A percentile compares a stretch with the other conserved stretches of the same genome.
Evolutionary conservation across 2,888 invertebrate genomes (phyloP).

Genomic region (Torymus texanus): DNA sequence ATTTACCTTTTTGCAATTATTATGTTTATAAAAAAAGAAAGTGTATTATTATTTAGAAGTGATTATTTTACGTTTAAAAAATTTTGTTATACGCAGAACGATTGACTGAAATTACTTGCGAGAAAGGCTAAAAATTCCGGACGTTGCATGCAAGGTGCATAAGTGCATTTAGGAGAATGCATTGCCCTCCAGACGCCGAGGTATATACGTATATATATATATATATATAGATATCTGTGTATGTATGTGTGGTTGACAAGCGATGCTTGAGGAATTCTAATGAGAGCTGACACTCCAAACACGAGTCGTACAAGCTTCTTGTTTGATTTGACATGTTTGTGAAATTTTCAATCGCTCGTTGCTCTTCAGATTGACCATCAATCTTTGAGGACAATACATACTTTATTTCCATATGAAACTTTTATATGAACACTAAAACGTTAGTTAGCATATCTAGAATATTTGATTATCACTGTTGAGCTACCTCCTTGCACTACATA

Average conservation of each 20-base stretch:
- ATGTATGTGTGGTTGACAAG: slow-evolving; percentile 28
- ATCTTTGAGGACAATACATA: background rate
- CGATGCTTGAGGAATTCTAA: slow-evolving; percentile 60
- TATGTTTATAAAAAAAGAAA: background rate
- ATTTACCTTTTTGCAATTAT: background rate
- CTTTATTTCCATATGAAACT: too few relatives aligned
- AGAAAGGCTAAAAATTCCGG: background rate
- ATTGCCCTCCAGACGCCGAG: too few relatives aligned
- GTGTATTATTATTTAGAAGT: too few relatives aligned
- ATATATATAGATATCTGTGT: slow-evolving; percentile 1
- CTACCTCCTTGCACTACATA: background rate
- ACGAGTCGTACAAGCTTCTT: slow-evolving; percentile 58
- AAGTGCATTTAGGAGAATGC: background rate
- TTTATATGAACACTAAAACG: too few relatives aligned
- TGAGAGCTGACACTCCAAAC: slow-evolving; percentile 57
- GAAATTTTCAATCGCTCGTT: slow-evolving; percentile 14
- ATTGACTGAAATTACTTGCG: background rate
- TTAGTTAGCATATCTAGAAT: too few relatives aligned
- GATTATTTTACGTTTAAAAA: too few relatives aligned
- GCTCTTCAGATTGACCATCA: slow-evolving; percentile 1
- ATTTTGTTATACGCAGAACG: too few relatives aligned
- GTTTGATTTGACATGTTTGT: slow-evolving; percentile 59
- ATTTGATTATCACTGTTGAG: too few relatives aligned
- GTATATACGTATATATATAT: background rate
- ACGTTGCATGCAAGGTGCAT: background rate